Base-by-base conservation (phyloP, 64 coral and sea anemone genomes). In the Actinia equina region DNA sequence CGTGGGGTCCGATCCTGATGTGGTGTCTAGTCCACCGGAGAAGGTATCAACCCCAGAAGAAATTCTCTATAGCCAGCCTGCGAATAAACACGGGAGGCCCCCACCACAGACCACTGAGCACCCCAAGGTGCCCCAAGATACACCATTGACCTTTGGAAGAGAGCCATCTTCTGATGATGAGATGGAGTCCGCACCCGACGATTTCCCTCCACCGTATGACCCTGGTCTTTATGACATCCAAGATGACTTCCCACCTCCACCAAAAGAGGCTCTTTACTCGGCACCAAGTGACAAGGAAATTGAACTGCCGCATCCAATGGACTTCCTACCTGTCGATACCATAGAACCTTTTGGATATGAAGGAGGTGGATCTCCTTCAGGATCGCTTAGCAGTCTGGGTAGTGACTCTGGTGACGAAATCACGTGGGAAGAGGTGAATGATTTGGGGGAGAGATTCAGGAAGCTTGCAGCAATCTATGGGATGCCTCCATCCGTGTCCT, bases 401-500 rank as follows among this genome's bases (percentile, higher is more conserved):
- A 92, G 89, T 41, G 88, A 79, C 14, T 61, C 80, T 25, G 85
- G 71, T 2, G 92, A 89, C 7, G 87, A 86, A 79, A 67, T 93
- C 43, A 84, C 84, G 45, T 92, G 81, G 82, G 85, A 93, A 78
- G 83, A 77, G 17, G 80, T 96, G 71, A 86, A 89, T 51, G 30
- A 90, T 45, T 90, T 92, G 54, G 94, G 94, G 55, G 91, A 93
- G 2, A 89, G 91, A 18, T 96, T 93, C 37, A 89, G 86, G 17
- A 96, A 90, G 44, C 86, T 96, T 16, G 94, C 91, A 12, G 85
- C 77, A 15, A 90, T 96, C 80, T 96, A 93, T 86, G 91, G 94
- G 30, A 82, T 76, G 79, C 58, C 89, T 30, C 91, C 86, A 20
- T 88, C 79, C 44, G 91, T 96, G 49, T 87, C 91, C 7, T 96